Conservation (phyloP, 2,113 vertebrate genomes). For the Tenrec ecaudatus region DNA sequence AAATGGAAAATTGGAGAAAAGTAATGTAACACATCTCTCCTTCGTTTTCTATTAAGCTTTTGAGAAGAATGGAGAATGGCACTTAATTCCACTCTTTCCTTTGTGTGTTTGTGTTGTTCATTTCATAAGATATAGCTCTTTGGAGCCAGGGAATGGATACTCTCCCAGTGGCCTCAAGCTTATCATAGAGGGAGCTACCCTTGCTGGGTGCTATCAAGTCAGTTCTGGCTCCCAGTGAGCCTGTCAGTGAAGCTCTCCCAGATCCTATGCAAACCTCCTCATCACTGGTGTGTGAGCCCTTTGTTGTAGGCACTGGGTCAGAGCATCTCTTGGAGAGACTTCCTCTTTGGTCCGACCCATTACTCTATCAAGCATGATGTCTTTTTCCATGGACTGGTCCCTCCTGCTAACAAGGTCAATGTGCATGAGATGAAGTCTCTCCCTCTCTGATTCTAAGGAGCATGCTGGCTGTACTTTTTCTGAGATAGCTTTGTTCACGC, state of each 20-base stretch:
- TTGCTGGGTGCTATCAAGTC: background rate
- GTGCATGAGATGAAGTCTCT: background rate
- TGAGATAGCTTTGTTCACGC: background rate
- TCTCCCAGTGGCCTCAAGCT: background rate
- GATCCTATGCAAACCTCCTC: background rate
- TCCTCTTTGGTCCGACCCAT: background rate
- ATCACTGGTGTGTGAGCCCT: background rate
- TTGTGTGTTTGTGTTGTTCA: background rate
- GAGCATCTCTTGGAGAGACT: no score
- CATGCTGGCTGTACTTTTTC: background rate
- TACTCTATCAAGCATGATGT: background rate
- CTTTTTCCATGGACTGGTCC: background rate
- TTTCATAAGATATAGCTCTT: background rate
- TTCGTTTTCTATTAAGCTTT: conserved; percentile 28
- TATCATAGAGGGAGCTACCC: background rate
- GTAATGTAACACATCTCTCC: background rate
- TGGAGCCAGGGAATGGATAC: background rate
- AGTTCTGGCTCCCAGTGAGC: background rate
- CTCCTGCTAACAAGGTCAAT: background rate
- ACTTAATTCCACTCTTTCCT: background rate
- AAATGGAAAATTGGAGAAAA: conserved; percentile 61
- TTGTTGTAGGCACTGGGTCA: background rate
- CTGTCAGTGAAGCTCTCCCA: background rate
- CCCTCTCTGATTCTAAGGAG: background rate
- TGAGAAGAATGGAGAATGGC: conserved; percentile 6